phyloP scores from a whole-genome alignment of 2,888 invertebrate species.

The Scaptomyza parva region DNA sequence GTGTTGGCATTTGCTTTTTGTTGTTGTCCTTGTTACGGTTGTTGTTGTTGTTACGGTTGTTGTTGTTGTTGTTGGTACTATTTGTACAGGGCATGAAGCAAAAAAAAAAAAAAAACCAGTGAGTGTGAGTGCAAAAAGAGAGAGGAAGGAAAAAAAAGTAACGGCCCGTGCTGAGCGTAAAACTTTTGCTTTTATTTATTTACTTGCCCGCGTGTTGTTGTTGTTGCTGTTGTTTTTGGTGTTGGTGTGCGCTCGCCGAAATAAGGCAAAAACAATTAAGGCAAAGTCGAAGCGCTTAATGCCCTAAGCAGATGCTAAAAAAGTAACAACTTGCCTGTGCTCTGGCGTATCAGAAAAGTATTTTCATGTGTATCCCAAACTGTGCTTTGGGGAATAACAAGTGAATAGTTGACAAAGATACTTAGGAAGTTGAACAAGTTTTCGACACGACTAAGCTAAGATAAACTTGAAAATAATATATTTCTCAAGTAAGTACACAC shows the following conservation, averaged over 20 bases:
- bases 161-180: conserved; percentile 48
- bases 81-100: conserved; percentile 45
- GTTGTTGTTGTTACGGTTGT: conserved; percentile 33
- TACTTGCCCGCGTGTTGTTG: conserved; percentile 61
- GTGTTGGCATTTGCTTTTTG: conserved; percentile 57
- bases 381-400: conserved; percentile 6
- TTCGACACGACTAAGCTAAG: too few species aligned
- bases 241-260: too few species aligned
- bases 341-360: neutral
- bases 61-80: conserved; percentile 37
- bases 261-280: conserved; percentile 26
- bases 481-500: too few species aligned
- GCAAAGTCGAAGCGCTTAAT: conserved; percentile 24
- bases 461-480: too few species aligned
- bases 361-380: neutral
- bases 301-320: conserved; percentile 20
- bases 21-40: conserved; percentile 8
- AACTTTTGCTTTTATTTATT: conserved; percentile 75
- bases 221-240: too few species aligned
- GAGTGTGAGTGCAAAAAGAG: too few species aligned
- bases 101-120: conserved; percentile 36
- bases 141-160: conserved; percentile 34
- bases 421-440: too few species aligned
- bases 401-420: too few species aligned
- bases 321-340: neutral